Conservation (phyloP, 2,888 invertebrate species). For the Fragum whitleyi region DNA sequence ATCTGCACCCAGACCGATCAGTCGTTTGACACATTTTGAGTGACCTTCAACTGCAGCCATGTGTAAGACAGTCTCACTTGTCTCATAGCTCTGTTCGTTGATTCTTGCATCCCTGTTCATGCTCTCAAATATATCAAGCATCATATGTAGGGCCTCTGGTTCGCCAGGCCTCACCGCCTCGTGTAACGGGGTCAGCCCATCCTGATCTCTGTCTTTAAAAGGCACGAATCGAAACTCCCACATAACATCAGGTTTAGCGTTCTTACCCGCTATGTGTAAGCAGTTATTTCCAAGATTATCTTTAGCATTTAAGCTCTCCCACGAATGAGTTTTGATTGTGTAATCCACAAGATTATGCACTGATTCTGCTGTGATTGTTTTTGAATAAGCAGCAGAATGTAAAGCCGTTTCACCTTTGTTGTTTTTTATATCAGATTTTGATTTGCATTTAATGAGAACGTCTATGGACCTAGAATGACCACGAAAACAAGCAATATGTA, state of each 20-base stretch:
- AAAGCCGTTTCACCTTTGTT: slow-evolving; percentile 78
- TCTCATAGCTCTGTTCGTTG: slow-evolving; percentile 72
- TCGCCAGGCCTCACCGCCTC: slow-evolving; percentile 74
- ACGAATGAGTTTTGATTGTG: slow-evolving; percentile 82
- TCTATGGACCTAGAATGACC: slow-evolving; percentile 76
- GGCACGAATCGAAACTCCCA: slow-evolving; percentile 78
- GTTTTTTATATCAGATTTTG: slow-evolving; percentile 80
- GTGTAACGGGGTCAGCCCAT: slow-evolving; percentile 78
- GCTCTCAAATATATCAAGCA: slow-evolving; percentile 78
- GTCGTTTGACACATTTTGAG: slow-evolving; percentile 56
- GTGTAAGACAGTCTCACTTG: slow-evolving; percentile 73
- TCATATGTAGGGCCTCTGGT: slow-evolving; percentile 74
- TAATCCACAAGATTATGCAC: slow-evolving; percentile 77
- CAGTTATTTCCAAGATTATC: slow-evolving; percentile 81
- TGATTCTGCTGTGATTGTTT: slow-evolving; percentile 69
- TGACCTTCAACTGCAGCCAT: slow-evolving; percentile 74
- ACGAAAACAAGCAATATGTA: slow-evolving; percentile 81
- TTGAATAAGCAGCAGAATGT: slow-evolving; percentile 77
- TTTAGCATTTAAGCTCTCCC: slow-evolving; percentile 81
- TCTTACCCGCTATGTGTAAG: slow-evolving; percentile 81
- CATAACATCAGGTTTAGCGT: slow-evolving; percentile 76
- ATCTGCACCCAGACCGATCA: slow-evolving; percentile 69
- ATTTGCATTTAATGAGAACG: slow-evolving; percentile 74
- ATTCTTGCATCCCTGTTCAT: slow-evolving; percentile 78
- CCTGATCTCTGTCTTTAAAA: slow-evolving; percentile 76